Base-by-base conservation (phyloP, 2,888 invertebrate species). In the Drosophila pegasa region DNA sequence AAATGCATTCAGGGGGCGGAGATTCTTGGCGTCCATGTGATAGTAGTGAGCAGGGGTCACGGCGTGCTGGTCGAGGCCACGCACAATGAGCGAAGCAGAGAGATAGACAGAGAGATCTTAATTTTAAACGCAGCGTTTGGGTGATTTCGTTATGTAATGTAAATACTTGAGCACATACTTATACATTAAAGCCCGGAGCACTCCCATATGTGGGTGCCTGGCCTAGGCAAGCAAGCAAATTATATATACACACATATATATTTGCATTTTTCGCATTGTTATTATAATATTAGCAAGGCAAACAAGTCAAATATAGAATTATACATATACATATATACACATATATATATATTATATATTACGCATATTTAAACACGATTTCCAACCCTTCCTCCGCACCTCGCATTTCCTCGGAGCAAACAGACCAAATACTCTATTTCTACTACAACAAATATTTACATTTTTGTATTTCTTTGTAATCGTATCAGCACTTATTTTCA, bases 111-210 rank as follows among this genome's bases (percentile, higher is more conserved):
- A 43, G 66, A 52, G 43, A 66, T 69, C 75, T 71, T 83, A 87
- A 84, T 79, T 81, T 77, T 87, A 83, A 83, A 87, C 52, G 87
- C 83, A 83, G 83, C 83, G 69, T 75, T 81, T 83, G 83, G 77
- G 83, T 83, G 83, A 83, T 83, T 83, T 83, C 66, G 75, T 80
- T 77, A 83, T 81, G 51, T 71, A 80, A 76, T 80, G 71, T 86
- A 83, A 64, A 82, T 73, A 76, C 29, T 60, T 68, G 58, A 63
- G 48, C 63, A 45, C 41, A 37, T 38, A 71, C 27, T 22, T 41
- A 58, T 29, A 55, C 27, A 69, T 37, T 35, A 35, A 27, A 35
- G 22, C 48, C 31, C 40, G 38, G 45, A 47, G 25, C 33, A 33
- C 22, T 22, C 22, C 35, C 50, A 16, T 10, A 33, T 33, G 33